A percentile compares a stretch with the other conserved stretches of the same genome.
phyloP scores from a whole-genome alignment of 2,888 invertebrate genomes.

The Ophion slaviceki region DNA sequence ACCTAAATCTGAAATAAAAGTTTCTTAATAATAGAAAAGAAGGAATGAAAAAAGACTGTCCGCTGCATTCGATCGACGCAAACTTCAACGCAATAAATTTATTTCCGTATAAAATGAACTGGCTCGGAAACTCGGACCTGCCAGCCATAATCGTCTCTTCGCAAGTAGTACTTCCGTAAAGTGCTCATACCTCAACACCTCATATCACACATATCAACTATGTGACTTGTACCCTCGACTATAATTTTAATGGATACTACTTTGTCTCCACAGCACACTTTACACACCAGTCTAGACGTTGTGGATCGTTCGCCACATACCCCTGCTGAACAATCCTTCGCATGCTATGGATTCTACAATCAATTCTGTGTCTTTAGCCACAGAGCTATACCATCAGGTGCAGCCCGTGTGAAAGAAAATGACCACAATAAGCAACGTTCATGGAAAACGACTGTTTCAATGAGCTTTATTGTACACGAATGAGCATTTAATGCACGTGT shows the following conservation, averaged over 20 bases:
- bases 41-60: no score
- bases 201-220: background rate
- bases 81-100: background rate
- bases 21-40: no score
- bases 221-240: background rate
- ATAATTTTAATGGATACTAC: constrained; percentile 1
- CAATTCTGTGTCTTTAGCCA: background rate
- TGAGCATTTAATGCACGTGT: background rate
- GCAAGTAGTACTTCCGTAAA: background rate
- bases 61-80: no score
- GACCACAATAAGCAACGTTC: background rate
- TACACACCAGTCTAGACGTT: constrained; percentile 25
- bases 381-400: background rate
- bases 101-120: background rate
- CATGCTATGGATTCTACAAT: constrained; percentile 1
- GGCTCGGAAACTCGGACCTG: background rate
- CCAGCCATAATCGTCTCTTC: background rate
- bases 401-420: background rate
- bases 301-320: background rate
- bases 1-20: no score
- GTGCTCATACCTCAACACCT: background rate
- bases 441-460: background rate
- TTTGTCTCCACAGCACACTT: background rate
- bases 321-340: background rate
- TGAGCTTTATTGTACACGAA: background rate